These are phyloP conservation scores for Nilaparvata lugens DNA, from an alignment of 1,140 invertebrate species.

Conservation along the genomic window DNA sequence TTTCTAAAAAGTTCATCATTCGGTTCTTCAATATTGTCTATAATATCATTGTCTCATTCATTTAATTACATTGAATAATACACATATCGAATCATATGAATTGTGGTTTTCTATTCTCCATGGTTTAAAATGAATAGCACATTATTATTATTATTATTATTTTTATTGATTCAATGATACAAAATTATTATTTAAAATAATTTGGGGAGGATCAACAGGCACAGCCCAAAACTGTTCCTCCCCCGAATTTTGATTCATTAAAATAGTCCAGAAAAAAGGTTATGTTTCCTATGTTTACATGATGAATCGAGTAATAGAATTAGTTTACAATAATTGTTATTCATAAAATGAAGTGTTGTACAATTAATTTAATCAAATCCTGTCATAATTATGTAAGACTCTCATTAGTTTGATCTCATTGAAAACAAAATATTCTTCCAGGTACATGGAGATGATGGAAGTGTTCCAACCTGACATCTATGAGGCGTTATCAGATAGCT, in stretches of 20 bases:
- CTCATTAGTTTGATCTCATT: neutral
- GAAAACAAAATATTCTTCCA: conserved; percentile 22
- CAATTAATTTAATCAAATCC: neutral
- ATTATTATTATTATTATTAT: neutral
- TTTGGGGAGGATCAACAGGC: no score
- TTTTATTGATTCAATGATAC: no score
- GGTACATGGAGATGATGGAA: conserved; percentile 66
- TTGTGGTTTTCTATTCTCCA: neutral
- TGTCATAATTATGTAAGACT: neutral
- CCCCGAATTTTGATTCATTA: no score
- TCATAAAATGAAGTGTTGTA: conserved; percentile 25
- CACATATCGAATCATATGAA: neutral
- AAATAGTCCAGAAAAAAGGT: no score
- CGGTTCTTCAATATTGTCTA: no score
- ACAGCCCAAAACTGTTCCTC: no score
- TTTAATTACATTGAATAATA: no score
- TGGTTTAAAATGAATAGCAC: neutral
- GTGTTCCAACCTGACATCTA: conserved; percentile 66
- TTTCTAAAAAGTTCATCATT: no score
- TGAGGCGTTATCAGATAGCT: conserved; percentile 68
- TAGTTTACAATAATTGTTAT: conserved; percentile 25
- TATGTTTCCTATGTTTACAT: neutral
- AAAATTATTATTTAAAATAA: no score
- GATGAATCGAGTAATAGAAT: neutral
- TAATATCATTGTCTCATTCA: no score